Base-by-base conservation (phyloP, 2,797 vertebrate species). In the Rhabdomys pumilio region DNA sequence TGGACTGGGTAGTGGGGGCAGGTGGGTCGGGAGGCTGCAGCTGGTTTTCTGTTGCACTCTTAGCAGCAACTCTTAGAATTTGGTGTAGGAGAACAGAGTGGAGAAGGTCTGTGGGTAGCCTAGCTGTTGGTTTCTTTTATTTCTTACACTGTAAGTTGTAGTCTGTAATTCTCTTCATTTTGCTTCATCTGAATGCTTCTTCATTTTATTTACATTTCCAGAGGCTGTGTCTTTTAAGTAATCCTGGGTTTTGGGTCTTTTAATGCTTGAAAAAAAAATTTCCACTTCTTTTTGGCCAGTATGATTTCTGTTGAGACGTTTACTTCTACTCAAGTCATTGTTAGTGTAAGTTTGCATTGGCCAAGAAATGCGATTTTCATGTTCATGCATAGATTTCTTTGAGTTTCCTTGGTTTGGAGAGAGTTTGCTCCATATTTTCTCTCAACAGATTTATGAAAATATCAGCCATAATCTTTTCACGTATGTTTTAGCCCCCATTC, bases 121-220 rank as follows among this genome's bases (percentile, higher is more conserved):
- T 75, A 75, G 20, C 20, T 24, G 41, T 44, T 44, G 73, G 31
- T 57, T 24, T 41, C 75, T 29, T 77, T 94, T 3, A 77, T 94
- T 90, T 72, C 77, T 82, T 29, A 41, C 24, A 11, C 20, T 72
- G 6, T 63, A 34, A 90, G 57, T 84, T 90, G 29, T n/a, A 41
- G 47, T 72, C 22, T 88, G 10, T 93, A 59, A 72, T 72, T 89
- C 29, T 94, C 6, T 82, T 82, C 53, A n/a, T 82, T 83, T 89
- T 83, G 22, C 15, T 76, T 94, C 59, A 67, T 84, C 29, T 57
- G 47, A 65, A 38, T 55, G 53, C 44, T 13, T 59, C 26, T 67
- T 86, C 55, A 87, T 87, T 57, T 87, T 77, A 29, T 29, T 53
- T 93, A 67, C n/a, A 44, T 94, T 83, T 15, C 29, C n/a, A 11